These are phyloP conservation scores for Ameiurus melas DNA, from an alignment of 2,113 vertebrate species.

Conservation along the genomic window DNA sequence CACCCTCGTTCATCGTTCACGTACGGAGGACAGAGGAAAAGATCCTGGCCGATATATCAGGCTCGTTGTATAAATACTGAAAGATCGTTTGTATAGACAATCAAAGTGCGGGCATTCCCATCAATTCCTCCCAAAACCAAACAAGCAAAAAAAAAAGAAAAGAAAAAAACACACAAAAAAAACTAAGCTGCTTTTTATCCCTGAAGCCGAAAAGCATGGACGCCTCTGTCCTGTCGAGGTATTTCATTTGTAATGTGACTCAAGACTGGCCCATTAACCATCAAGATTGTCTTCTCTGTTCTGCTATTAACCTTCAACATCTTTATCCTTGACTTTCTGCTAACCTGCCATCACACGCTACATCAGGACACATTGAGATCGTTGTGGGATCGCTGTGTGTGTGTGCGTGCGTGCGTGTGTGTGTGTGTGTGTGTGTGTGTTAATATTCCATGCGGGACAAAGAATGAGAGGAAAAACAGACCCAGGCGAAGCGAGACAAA, in stretches of 20 bases:
- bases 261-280: conserved; percentile 40
- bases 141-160: not conserved
- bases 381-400: conserved; percentile 57
- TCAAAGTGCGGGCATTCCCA: conserved; percentile 58
- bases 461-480: conserved; percentile 43
- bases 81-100: conserved; percentile 60
- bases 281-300: conserved; percentile 50
- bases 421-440: conserved; percentile 52
- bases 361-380: conserved; percentile 44
- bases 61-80: conserved; percentile 53
- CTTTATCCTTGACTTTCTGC: conserved; percentile 51
- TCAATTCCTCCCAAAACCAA: conserved; percentile 49
- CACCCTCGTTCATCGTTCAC: not conserved
- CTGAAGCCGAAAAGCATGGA: conserved; percentile 33
- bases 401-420: conserved; percentile 44
- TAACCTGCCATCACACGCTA: conserved; percentile 17
- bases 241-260: conserved; percentile 63
- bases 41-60: conserved; percentile 45
- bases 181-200: conserved; percentile 43
- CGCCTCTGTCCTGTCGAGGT: conserved; percentile 38
- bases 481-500: conserved; percentile 32
- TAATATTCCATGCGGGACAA: conserved; percentile 24
- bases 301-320: conserved; percentile 61
- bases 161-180: conserved; percentile 4
- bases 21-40: conserved; percentile 39